Conservation (phyloP, 2,797 vertebrate genomes). For the Sebastes taczanowskii region DNA sequence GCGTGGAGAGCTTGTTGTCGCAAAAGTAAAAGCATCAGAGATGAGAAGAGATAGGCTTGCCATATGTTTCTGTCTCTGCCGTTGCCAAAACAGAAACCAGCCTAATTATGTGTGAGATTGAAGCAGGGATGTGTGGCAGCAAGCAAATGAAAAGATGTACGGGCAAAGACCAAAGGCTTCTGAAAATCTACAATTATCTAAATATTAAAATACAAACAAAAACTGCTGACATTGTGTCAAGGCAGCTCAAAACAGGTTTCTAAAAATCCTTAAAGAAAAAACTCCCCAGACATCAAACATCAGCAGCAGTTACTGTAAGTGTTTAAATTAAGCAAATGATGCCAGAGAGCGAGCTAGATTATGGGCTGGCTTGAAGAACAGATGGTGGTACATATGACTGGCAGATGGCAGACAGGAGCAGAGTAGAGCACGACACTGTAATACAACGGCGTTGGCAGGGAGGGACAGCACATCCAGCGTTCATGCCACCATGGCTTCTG, state of each 20-base stretch:
- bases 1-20: background rate
- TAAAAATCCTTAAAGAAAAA: background rate
- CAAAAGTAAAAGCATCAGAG: slow-evolving; percentile 6
- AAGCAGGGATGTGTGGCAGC: background rate
- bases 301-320: slow-evolving; percentile 7
- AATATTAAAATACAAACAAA: background rate
- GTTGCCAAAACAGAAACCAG: slow-evolving; percentile 1
- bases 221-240: background rate
- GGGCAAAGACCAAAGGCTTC: background rate
- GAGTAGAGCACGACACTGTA: slow-evolving; percentile 22
- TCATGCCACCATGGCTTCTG: background rate
- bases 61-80: background rate
- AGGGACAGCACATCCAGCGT: slow-evolving; percentile 18
- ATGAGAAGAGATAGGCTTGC: background rate
- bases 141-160: background rate
- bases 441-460: slow-evolving; percentile 13
- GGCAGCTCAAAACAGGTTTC: background rate
- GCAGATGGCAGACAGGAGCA: slow-evolving; percentile 53
- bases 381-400: slow-evolving; percentile 66
- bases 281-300: slow-evolving; percentile 7
- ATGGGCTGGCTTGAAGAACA: slow-evolving; percentile 49
- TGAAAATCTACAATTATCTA: background rate
- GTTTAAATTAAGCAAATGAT: slow-evolving; percentile 26
- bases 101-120: background rate
- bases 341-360: slow-evolving; percentile 16